phyloP scores from a whole-genome alignment of 2,888 invertebrate genomes.

The Drosophila setosimentum region DNA sequence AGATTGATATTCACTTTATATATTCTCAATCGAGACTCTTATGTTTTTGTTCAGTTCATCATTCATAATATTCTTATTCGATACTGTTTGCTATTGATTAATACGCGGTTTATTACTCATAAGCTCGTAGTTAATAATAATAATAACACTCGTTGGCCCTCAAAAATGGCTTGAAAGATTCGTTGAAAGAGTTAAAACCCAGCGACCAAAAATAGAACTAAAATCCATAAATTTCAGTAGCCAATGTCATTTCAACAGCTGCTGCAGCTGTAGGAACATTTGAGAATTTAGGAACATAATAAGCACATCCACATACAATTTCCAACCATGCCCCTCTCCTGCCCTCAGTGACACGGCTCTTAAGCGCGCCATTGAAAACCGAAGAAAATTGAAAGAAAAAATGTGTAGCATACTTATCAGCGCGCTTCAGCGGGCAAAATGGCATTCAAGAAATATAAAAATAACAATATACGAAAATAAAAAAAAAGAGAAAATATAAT shows the following conservation, averaged over 20 bases:
- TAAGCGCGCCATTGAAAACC: conserved; percentile 18
- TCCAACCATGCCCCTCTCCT: background rate
- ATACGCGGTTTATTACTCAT: background rate
- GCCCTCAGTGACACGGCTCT: background rate
- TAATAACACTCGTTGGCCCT: background rate
- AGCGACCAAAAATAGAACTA: background rate
- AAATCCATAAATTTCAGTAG: conserved; percentile 6
- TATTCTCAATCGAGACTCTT: background rate
- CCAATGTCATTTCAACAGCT: background rate
- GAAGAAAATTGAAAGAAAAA: conserved; percentile 58
- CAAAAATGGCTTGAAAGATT: background rate
- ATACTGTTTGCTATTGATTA: background rate
- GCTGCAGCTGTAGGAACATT: conserved; percentile 7
- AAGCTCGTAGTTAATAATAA: no score
- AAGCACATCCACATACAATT: background rate
- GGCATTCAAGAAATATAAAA: conserved; percentile 73
- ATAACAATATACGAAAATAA: conserved; percentile 30
- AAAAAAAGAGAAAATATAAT: conserved; percentile 3
- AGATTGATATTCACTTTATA: background rate
- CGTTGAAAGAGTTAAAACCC: background rate
- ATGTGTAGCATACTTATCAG: conserved; percentile 74
- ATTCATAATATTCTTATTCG: background rate
- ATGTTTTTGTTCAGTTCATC: background rate
- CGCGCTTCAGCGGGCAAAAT: conserved; percentile 56
- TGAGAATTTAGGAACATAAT: conserved; percentile 7